Evolutionary conservation across 2,888 invertebrate genomes (phyloP).

Genomic region (Thecocarcelia acutangulata): DNA sequence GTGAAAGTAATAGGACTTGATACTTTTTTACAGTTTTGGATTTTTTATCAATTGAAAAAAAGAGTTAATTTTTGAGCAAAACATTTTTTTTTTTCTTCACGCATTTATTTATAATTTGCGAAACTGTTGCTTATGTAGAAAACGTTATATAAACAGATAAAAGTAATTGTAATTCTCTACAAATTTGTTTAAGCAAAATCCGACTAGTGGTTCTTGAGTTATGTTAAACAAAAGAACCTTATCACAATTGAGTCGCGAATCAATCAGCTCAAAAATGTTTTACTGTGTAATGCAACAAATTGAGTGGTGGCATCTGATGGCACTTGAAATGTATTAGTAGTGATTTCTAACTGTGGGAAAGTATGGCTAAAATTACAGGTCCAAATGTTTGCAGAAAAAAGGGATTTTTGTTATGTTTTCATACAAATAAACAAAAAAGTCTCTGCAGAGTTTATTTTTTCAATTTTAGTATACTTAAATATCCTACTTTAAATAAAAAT

Average conservation of each 20-base stretch:
- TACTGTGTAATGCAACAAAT: too few species aligned
- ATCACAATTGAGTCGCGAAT: conserved; percentile 21
- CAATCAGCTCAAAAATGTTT: too few species aligned
- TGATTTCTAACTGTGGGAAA: background rate
- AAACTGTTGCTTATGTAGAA: conserved; percentile 34
- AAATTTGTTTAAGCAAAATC: conserved; percentile 1
- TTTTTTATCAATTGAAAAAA: conserved; percentile 39
- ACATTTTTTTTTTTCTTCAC: conserved; percentile 35
- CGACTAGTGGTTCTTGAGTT: conserved; percentile 20
- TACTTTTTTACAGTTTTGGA: conserved; percentile 28
- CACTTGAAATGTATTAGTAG: too few species aligned
- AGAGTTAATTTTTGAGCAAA: conserved; percentile 28
- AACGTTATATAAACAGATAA: conserved; percentile 8
- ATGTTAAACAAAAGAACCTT: conserved; percentile 27
- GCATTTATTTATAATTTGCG: conserved; percentile 28
- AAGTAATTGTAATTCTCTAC: conserved; percentile 23
- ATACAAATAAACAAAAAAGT: too few species aligned
- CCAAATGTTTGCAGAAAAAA: too few species aligned
- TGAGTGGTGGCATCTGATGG: too few species aligned
- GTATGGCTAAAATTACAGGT: background rate
- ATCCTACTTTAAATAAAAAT: too few species aligned
- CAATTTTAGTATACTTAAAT: too few species aligned
- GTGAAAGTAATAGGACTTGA: conserved; percentile 16
- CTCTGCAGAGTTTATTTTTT: too few species aligned
- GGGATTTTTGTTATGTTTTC: too few species aligned